Percentiles rank a stretch among this genome's conserved stretches.
phyloP scores from a whole-genome alignment of 2,888 invertebrate genomes.

The Dorcus parallelipipedus region DNA sequence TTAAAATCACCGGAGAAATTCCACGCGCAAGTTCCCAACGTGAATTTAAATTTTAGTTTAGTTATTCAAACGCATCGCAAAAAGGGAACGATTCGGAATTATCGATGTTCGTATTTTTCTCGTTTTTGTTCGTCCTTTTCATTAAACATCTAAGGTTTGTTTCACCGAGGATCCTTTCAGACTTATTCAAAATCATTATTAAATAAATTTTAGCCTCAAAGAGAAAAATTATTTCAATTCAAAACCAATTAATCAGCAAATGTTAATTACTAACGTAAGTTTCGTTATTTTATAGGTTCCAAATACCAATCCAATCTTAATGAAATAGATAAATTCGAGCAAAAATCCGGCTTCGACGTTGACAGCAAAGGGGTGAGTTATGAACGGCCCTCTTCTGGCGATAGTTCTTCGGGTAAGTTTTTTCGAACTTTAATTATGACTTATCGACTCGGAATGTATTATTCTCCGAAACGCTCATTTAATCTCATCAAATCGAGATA shows the following conservation, averaged over 20 bases:
- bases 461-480: too few relatives aligned
- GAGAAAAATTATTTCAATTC: not conserved
- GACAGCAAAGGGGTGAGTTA: conserved; percentile 52
- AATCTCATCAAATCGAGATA: too few relatives aligned
- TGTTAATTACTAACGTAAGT: not conserved
- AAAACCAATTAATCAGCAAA: not conserved
- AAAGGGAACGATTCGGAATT: conserved; percentile 2
- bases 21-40: not conserved
- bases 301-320: conserved; percentile 73
- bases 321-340: conserved; percentile 77
- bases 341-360: conserved; percentile 58
- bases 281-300: conserved; percentile 55
- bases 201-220: not conserved
- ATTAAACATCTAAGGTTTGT: conserved; percentile 19
- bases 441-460: too few relatives aligned
- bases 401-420: conserved; percentile 30
- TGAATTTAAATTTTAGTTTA: conserved; percentile 2
- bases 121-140: conserved; percentile 17
- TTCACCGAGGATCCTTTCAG: not conserved
- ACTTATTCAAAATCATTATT: too few relatives aligned
- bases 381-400: conserved; percentile 32
- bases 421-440: not conserved
- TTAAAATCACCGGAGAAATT: too few relatives aligned
- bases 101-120: conserved; percentile 14
- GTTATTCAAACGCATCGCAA: conserved; percentile 1